A percentile compares a stretch with the other conserved stretches of the same genome.
Evolutionary conservation across 2,113 vertebrate genomes (phyloP).

Genomic region (Eolophus roseicapilla): DNA sequence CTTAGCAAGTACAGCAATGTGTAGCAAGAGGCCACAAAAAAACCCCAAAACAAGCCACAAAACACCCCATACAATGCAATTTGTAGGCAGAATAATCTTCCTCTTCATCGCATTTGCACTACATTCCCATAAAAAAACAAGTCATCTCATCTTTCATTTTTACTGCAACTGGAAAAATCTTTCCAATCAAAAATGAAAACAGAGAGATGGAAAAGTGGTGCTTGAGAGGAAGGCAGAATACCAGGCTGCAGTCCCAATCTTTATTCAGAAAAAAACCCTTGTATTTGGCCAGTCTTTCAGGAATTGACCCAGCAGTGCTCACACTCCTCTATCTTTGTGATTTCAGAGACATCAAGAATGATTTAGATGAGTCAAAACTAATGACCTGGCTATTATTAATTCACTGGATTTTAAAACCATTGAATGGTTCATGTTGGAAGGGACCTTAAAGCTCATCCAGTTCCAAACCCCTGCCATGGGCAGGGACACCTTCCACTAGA

Average conservation of each 20-base stretch:
- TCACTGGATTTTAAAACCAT: neutral
- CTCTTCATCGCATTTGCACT: neutral
- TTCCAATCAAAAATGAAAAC: neutral
- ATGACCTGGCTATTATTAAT: neutral
- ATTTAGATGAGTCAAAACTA: neutral
- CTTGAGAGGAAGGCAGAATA: neutral
- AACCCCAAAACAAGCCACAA: neutral
- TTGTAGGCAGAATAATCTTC: neutral
- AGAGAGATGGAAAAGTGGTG: neutral
- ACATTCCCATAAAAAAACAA: neutral
- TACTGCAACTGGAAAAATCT: neutral
- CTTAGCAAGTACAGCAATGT: neutral
- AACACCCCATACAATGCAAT: neutral
- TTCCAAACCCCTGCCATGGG: neutral
- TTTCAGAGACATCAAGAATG: neutral
- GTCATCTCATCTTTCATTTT: neutral
- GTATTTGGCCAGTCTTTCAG: neutral
- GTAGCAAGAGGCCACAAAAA: neutral
- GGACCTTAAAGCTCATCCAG: neutral
- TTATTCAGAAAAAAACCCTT: neutral
- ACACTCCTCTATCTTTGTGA: neutral
- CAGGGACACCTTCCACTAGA: neutral
- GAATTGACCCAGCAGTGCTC: neutral
- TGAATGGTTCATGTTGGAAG: neutral
- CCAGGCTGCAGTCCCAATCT: neutral